phyloP scores from a whole-genome alignment of 2,113 vertebrate species.

The Oncorhynchus tshawytscha region DNA sequence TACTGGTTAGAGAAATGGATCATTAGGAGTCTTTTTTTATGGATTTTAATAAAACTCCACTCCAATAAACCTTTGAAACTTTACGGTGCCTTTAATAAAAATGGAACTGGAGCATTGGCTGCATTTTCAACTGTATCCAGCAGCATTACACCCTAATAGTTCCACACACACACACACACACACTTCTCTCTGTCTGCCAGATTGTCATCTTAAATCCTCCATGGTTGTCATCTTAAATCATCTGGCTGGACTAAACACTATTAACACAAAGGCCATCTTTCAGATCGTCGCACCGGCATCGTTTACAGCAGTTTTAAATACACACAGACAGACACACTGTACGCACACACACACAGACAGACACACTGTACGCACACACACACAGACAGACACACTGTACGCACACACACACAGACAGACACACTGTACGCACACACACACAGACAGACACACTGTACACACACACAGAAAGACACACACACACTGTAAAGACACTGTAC shows the following conservation, averaged over 20 bases:
- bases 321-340: not conserved
- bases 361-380: not conserved
- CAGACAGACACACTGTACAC: not conserved
- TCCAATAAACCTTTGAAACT: constrained; percentile 47
- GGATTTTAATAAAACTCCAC: constrained; percentile 53
- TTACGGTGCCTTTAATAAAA: constrained; percentile 44
- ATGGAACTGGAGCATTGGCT: constrained; percentile 21
- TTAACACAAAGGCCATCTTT: not conserved
- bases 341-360: too few species aligned
- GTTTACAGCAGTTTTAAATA: not conserved
- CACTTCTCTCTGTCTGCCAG: not conserved
- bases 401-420: not conserved
- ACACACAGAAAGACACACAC: too few species aligned
- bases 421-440: too few species aligned
- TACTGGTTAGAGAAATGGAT: constrained; percentile 36
- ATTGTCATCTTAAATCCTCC: constrained; percentile 1
- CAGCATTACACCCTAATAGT: constrained; percentile 25
- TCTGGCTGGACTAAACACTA: constrained; percentile 6
- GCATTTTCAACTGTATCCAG: constrained; percentile 26
- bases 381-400: too few species aligned
- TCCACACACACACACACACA: constrained; percentile 3
- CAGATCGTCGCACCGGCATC: not conserved
- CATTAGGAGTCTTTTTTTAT: constrained; percentile 46
- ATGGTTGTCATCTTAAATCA: constrained; percentile 33
- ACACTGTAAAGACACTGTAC: too few species aligned